Evolutionary conservation across 2,888 invertebrate genomes (phyloP).

Genomic region (Miltochrista miniata): DNA sequence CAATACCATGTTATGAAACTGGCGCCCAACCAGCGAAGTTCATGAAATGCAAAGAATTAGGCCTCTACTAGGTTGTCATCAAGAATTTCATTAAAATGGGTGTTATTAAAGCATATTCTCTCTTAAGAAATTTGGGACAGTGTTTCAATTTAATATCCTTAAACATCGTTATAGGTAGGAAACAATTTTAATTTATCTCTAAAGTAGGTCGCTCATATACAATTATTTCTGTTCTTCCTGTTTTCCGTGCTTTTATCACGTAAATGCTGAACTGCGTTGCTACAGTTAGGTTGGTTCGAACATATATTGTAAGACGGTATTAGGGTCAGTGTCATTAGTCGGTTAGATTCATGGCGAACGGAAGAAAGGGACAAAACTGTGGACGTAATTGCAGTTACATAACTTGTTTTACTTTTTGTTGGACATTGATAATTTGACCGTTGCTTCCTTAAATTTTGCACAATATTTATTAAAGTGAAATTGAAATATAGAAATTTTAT

Average conservation of each 20-base stretch:
- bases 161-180: too few species aligned
- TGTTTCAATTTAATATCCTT: too few species aligned
- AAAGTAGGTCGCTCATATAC: too few species aligned
- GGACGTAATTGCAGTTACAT: constrained; percentile 20
- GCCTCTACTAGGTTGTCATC: too few species aligned
- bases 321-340: constrained; percentile 32
- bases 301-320: constrained; percentile 33
- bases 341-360: constrained; percentile 24
- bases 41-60: too few species aligned
- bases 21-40: too few species aligned
- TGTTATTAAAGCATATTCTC: too few species aligned
- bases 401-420: constrained; percentile 10
- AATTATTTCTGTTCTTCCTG: constrained; percentile 21
- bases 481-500: too few species aligned
- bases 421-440: not conserved
- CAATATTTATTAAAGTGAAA: not conserved
- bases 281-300: constrained; percentile 7
- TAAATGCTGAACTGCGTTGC: constrained; percentile 28
- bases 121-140: too few species aligned
- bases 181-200: too few species aligned
- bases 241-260: constrained; percentile 29
- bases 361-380: constrained; percentile 17
- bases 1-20: too few species aligned
- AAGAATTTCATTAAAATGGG: too few species aligned
- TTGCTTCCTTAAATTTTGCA: not conserved